Evolutionary conservation across 2,797 vertebrate species (phyloP).

Genomic region (Steatocranus sp.): DNA sequence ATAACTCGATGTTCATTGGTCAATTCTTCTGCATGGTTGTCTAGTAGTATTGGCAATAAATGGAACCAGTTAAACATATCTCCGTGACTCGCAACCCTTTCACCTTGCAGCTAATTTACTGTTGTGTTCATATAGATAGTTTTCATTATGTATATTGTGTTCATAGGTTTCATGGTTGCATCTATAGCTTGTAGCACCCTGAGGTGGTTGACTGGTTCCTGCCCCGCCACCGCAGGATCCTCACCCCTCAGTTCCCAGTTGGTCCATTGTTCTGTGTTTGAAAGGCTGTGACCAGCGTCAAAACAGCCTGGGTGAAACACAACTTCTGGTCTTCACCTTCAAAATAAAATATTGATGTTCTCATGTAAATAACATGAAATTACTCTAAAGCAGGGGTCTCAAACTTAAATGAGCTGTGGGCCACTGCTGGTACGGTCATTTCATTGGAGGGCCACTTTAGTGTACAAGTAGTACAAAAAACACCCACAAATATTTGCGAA

Average conservation of each 20-base stretch:
- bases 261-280: constrained; percentile 66
- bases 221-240: constrained; percentile 15
- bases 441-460: background rate
- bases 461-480: background rate
- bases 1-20: background rate
- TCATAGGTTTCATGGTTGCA: background rate
- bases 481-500: background rate
- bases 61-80: background rate
- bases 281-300: constrained; percentile 13
- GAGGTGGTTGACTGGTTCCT: constrained; percentile 15
- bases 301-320: background rate
- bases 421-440: background rate
- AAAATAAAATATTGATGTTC: constrained; percentile 29
- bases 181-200: constrained; percentile 5
- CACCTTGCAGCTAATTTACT: background rate
- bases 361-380: background rate
- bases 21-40: background rate
- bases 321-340: constrained; percentile 10
- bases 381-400: background rate
- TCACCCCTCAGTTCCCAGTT: constrained; percentile 25
- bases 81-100: background rate
- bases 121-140: background rate
- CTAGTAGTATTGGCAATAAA: background rate
- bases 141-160: background rate
- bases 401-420: background rate